Evolutionary conservation across 2,797 vertebrate genomes (phyloP), one percentile per base, ranked within the genome.

Genomic region (Tragelaphus eurycerus): DNA sequence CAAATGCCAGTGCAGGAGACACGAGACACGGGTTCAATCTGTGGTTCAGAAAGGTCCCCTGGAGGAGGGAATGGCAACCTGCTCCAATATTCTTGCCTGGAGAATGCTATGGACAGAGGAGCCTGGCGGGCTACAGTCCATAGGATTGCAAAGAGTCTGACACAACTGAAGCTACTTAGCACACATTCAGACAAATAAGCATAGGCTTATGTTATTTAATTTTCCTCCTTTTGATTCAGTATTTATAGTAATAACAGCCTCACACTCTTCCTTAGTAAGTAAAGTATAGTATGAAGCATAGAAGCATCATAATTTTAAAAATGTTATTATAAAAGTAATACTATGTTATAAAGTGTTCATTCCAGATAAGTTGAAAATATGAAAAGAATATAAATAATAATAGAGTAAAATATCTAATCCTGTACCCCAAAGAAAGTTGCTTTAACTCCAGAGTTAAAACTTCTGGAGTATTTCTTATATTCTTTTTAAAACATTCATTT

Each of bases 331-430:
- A 93, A 83, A 82, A 92, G 31, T 34, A 50, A 71, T 86, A 62
- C 34, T 59, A 6, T 55, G 29, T 54, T 90, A 81, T 55, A 64
- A 97, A 83, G 21, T 54, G 3, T 74, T 95, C 27, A 88, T 90
- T 90, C 54, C 89, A 79, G 34, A 94, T 64, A 96, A 93, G 29
- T 59, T 96, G 10, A 57, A 87, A 62, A 83, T 62, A 95, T 83
- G 31, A 9, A 57, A 96, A 95, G 76, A 94, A 83, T 81, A 46
- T 10, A 79, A 86, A 60, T 48, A 48, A 43, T 86, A 6, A 46
- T 71, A 15, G 59, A 76, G 60, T 23, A 76, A 93, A 93, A 76
- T 7, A 89, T 7, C 7, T 54, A 46, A 55, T 86, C 15, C 52
- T 14, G 8, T 93, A 62, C 62, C 23, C 52, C n/a, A 79, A 74